phyloP scores from a whole-genome alignment of 2,113 vertebrate species.

The Pomatorhinus ruficollis region DNA sequence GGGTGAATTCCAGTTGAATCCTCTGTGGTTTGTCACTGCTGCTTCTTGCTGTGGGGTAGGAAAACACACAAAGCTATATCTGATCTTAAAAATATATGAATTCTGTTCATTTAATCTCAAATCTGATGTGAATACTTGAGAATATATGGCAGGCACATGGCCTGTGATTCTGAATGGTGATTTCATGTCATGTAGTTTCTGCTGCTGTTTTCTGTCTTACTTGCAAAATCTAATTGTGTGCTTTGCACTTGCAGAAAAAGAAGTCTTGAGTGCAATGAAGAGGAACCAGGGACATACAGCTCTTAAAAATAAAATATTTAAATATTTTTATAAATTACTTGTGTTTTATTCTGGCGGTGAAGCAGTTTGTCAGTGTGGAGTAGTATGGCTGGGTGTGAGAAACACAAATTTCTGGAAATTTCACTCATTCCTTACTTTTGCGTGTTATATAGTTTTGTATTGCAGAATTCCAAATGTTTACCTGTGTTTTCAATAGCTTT shows the following conservation, averaged over 20 bases:
- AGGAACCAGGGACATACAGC: background rate
- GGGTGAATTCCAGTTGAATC: accelerated
- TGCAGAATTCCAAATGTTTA: background rate
- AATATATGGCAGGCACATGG: accelerated
- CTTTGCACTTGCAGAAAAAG: constrained; percentile 37
- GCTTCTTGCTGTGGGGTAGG: background rate
- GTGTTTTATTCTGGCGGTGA: background rate
- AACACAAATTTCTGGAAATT: background rate
- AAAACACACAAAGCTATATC: background rate
- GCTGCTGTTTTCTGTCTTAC: background rate
- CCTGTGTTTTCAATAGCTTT: background rate
- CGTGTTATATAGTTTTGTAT: background rate
- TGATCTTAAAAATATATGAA: background rate
- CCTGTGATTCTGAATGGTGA: background rate
- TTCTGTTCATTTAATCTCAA: background rate
- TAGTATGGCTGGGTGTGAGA: background rate
- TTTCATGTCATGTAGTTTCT: background rate
- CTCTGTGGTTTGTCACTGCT: background rate
- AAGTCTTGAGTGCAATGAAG: background rate
- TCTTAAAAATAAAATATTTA: constrained; percentile 40
- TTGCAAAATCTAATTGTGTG: background rate
- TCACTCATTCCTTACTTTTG: background rate
- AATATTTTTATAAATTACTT: background rate
- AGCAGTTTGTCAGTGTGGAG: background rate
- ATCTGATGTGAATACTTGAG: background rate